These are phyloP conservation scores for Lithobates pipiens DNA, from an alignment of 2,797 vertebrate species.

Conservation along the genomic window DNA sequence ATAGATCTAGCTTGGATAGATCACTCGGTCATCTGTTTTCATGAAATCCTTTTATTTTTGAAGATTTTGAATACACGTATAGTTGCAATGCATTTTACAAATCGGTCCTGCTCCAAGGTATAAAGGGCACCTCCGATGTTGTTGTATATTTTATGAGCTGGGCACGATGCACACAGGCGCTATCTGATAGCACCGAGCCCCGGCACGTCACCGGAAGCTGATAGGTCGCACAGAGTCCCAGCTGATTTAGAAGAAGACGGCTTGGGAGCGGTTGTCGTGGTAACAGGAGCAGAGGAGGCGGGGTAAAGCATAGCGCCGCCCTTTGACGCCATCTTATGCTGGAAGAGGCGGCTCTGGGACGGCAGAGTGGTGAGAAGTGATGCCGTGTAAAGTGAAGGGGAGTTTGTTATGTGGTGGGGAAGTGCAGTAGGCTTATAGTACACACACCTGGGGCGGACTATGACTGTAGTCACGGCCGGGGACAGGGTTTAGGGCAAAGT, in stretches of 20 bases:
- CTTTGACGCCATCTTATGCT: constrained; percentile 53
- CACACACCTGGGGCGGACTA: not conserved
- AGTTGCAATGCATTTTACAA: too few relatives aligned
- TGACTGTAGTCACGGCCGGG: not conserved
- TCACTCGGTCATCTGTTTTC: too few relatives aligned
- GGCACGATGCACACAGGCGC: too few relatives aligned
- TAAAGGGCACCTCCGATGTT: too few relatives aligned
- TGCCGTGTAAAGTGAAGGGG: constrained; percentile 46
- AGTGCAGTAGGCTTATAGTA: not conserved
- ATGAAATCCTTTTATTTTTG: too few relatives aligned
- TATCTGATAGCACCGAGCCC: not conserved
- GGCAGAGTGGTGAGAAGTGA: constrained; percentile 29
- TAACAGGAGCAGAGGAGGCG: constrained; percentile 6
- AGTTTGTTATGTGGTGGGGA: constrained; percentile 13
- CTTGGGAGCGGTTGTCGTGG: constrained; percentile 27
- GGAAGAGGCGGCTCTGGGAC: constrained; percentile 49
- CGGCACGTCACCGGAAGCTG: not conserved
- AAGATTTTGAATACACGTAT: too few relatives aligned
- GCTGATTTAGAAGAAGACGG: not conserved
- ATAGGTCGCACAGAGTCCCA: not conserved
- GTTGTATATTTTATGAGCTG: too few relatives aligned
- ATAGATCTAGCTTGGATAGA: too few relatives aligned
- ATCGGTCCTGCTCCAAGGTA: too few relatives aligned
- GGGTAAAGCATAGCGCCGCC: not conserved
- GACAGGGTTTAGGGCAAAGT: not conserved